A percentile compares a stretch with the other conserved stretches of the same genome.
Conservation (phyloP, 1,140 invertebrate species). For the Psix sp. region DNA sequence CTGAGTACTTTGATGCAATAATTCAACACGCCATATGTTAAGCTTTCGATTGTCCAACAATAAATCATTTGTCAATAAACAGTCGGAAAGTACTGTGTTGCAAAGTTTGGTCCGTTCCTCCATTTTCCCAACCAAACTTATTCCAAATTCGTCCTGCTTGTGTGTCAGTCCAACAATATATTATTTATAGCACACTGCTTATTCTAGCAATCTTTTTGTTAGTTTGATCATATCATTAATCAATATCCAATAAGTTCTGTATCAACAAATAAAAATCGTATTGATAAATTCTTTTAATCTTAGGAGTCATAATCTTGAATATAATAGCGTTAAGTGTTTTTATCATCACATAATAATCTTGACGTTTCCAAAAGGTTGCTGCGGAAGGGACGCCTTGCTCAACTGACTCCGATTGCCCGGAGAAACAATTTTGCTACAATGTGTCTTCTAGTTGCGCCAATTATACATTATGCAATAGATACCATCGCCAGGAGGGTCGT, state of each 20-base stretch:
- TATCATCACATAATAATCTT: conserved; percentile 24
- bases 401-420: conserved; percentile 63
- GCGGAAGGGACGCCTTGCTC: conserved; percentile 55
- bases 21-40: conserved; percentile 21
- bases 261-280: too few relatives aligned
- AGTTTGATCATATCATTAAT: too few relatives aligned
- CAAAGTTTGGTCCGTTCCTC: conserved; percentile 34
- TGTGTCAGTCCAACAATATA: conserved; percentile 15
- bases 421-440: conserved; percentile 66
- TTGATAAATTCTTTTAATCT: too few relatives aligned
- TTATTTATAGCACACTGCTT: conserved; percentile 35
- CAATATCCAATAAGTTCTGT: too few relatives aligned
- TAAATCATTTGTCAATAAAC: conserved; percentile 38
- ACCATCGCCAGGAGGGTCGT: conserved; percentile 60
- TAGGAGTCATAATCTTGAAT: too few relatives aligned
- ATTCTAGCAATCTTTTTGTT: too few relatives aligned
- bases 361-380: conserved; percentile 38
- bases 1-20: neutral
- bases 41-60: conserved; percentile 15
- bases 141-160: conserved; percentile 10
- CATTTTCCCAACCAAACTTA: conserved; percentile 22
- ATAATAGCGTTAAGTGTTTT: conserved; percentile 21
- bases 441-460: conserved; percentile 63
- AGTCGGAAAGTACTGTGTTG: conserved; percentile 33
- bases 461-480: conserved; percentile 63